Percentiles rank a stretch among this genome's conserved stretches.
These are phyloP conservation scores for Kradibia gibbosae DNA, from an alignment of 1,140 invertebrate genomes.

Conservation along the genomic window DNA sequence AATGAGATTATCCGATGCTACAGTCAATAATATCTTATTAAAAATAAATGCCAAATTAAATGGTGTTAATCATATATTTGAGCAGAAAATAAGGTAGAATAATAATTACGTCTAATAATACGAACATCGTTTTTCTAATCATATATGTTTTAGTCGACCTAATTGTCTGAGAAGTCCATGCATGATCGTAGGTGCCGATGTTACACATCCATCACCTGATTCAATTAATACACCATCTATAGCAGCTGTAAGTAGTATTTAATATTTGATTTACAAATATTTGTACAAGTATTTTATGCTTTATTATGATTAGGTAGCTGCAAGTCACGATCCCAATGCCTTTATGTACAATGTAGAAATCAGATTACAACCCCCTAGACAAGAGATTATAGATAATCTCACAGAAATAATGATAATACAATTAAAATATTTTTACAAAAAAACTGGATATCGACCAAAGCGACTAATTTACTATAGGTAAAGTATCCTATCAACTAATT, in stretches of 20 bases:
- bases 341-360: conserved; percentile 82
- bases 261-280: conserved; percentile 8
- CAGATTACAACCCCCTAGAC: conserved; percentile 77
- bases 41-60: conserved; percentile 92
- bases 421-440: conserved; percentile 72
- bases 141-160: conserved; percentile 56
- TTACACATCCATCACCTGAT: conserved; percentile 88
- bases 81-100: conserved; percentile 53
- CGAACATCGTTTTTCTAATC: background rate
- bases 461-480: conserved; percentile 81
- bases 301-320: conserved; percentile 73
- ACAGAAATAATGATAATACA: conserved; percentile 79
- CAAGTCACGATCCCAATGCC: conserved; percentile 77
- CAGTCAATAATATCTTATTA: conserved; percentile 82
- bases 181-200: conserved; percentile 90
- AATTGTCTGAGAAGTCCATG: conserved; percentile 66
- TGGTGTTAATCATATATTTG: conserved; percentile 83
- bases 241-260: conserved; percentile 77
- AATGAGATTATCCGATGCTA: conserved; percentile 61
- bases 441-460: conserved; percentile 72
- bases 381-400: conserved; percentile 85
- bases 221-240: conserved; percentile 81
- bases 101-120: conserved; percentile 9
- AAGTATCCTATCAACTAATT: conserved; percentile 1
- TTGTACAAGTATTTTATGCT: background rate